phyloP scores from a whole-genome alignment of 2,888 invertebrate genomes.

The Cinara cedri region DNA sequence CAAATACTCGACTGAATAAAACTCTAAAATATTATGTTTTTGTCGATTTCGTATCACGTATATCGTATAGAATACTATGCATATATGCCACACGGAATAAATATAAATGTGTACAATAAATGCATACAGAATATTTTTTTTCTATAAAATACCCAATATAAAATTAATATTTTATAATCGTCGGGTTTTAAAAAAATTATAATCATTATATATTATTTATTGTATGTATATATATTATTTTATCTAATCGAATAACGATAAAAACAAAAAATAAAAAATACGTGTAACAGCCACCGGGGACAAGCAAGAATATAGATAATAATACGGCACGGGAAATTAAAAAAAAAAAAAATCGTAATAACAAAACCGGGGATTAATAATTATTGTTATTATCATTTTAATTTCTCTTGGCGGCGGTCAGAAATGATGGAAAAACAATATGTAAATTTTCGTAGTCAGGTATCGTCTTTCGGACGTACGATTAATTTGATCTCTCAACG shows the following conservation, averaged over 20 bases:
- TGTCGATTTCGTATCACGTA: no score
- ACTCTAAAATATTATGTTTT: no score
- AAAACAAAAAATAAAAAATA: constrained; percentile 9
- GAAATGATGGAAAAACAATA: constrained; percentile 15
- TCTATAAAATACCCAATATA: no score
- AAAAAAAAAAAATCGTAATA: constrained; percentile 28
- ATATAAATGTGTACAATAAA: no score
- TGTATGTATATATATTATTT: neutral
- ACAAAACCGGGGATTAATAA: constrained; percentile 46
- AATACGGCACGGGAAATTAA: constrained; percentile 40
- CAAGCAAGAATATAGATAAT: constrained; percentile 36
- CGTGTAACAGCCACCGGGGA: constrained; percentile 19
- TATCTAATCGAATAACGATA: constrained; percentile 26
- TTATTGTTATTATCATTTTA: constrained; percentile 44
- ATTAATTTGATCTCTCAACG: constrained; percentile 43
- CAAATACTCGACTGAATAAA: no score
- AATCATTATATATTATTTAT: neutral
- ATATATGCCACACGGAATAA: no score
- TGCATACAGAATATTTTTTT: no score
- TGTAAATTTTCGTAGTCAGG: constrained; percentile 17
- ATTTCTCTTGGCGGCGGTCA: neutral
- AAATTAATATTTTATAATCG: no score
- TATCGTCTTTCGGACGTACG: neutral
- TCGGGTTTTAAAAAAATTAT: no score
- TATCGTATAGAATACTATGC: no score